A percentile compares a stretch with the other conserved stretches of the same genome.
Conservation (phyloP, 2,888 invertebrate species). For the Dolichomitus sp. region DNA sequence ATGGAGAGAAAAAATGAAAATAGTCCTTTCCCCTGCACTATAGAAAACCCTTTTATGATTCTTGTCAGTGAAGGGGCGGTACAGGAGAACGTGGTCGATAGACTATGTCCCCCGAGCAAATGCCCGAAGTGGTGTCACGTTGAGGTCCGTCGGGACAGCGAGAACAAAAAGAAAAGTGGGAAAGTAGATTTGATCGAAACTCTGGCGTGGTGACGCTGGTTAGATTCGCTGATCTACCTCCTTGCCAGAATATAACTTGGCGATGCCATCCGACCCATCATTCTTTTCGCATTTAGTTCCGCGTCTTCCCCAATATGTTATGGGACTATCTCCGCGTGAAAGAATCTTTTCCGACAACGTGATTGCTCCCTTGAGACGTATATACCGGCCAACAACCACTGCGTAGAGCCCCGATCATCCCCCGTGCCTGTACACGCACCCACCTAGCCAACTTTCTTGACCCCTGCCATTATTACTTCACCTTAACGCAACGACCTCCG, state of each 20-base stretch:
- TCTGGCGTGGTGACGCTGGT: not conserved
- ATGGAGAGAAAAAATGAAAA: too few species aligned
- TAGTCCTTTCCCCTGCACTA: too few species aligned
- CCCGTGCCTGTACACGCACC: not conserved
- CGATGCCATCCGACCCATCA: not conserved
- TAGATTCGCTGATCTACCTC: not conserved
- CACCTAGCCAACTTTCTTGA: not conserved
- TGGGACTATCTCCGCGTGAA: not conserved
- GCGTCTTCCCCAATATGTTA: not conserved
- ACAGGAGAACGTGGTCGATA: slow-evolving; percentile 16
- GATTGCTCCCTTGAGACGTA: not conserved
- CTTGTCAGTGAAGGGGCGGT: not conserved
- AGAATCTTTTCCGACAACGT: not conserved
- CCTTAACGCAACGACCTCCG: not conserved
- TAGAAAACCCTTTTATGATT: not conserved
- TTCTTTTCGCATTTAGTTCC: too few species aligned
- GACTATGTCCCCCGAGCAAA: slow-evolving; percentile 6
- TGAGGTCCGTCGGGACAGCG: slow-evolving; percentile 8
- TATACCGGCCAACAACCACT: not conserved
- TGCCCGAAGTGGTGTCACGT: slow-evolving; percentile 7
- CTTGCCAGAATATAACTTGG: not conserved
- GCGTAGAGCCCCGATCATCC: not conserved
- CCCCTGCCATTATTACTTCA: slow-evolving; percentile 3
- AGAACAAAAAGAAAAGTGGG: not conserved
- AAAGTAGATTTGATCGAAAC: slow-evolving; percentile 12